A percentile compares a stretch with the other conserved stretches of the same genome.
phyloP scores from a whole-genome alignment of 1,140 invertebrate genomes.

The Cephus cinctus region DNA sequence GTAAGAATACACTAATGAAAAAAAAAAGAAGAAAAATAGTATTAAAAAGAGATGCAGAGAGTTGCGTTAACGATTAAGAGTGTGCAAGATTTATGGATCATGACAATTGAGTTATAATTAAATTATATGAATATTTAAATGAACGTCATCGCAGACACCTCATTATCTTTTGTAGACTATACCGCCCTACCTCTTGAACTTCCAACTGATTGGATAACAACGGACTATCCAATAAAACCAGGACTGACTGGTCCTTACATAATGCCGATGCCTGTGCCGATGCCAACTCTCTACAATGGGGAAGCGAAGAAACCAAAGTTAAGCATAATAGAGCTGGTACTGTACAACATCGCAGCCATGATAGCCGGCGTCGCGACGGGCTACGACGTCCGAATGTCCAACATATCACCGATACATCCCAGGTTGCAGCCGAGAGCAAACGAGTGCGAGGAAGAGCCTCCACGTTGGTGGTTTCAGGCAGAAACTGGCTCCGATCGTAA shows the following conservation, averaged over 20 bases:
- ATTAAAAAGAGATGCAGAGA: too few relatives aligned
- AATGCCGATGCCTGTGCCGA: conserved; percentile 64
- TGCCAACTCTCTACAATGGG: conserved; percentile 74
- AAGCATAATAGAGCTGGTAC: conserved; percentile 76
- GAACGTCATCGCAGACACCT: too few relatives aligned
- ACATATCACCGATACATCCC: conserved; percentile 81
- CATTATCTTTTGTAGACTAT: conserved; percentile 53
- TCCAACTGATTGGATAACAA: conserved; percentile 41
- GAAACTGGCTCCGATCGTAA: conserved; percentile 45
- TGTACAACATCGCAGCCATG: conserved; percentile 90
- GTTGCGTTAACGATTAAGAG: too few relatives aligned
- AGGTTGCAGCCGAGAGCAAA: conserved; percentile 61
- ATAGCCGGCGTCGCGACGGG: conserved; percentile 86
- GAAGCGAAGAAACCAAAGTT: conserved; percentile 70
- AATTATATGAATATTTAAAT: too few relatives aligned
- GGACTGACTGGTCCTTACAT: conserved; percentile 47
- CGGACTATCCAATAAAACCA: conserved; percentile 61
- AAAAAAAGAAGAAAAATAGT: too few relatives aligned
- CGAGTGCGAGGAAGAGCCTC: conserved; percentile 40
- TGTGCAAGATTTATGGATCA: too few relatives aligned
- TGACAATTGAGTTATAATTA: too few relatives aligned
- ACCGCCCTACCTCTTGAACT: conserved; percentile 38
- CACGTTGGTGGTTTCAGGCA: conserved; percentile 46
- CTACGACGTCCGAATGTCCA: conserved; percentile 86
- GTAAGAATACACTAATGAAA: too few relatives aligned